Base-by-base conservation (phyloP, 1,140 invertebrate species). In the Zaprionus ornatus region DNA sequence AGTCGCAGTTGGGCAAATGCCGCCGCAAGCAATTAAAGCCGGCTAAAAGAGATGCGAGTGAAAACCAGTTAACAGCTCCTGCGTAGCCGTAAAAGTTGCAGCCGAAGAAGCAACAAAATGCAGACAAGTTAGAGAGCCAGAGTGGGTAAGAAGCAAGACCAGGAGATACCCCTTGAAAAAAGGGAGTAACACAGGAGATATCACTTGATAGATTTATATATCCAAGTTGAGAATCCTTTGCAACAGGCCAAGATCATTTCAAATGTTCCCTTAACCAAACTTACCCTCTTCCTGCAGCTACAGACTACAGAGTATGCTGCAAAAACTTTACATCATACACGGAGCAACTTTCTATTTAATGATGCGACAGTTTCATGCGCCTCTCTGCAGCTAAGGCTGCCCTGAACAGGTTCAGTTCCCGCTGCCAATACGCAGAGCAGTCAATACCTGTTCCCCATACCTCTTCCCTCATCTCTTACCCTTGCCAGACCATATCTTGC, bases 331-430 rank as follows among this genome's bases (percentile, higher is more conserved):
- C 81, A 83, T 83, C 82, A 83, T 63, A 84, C 57, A n/a, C 50
- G 57, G 35, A 66, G 42, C 61, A 83, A 83, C 80, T 83, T 83
- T 83, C 81, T 83, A 77, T 83, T 83, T 84, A 79, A 76, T 81
- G 80, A 50, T 68, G 65, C 55, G 65, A 59, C 65, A 59, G 65
- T 59, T 68, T 57, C 64, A 15, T 29, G n/a, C 19, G 35, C 13
- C 12, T 13, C 35, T 13, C 63, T 57, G 64, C 54, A 48, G 21
- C 25, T 32, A 9, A 32, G 15, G 54, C 6, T 45, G 37, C 54
- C 64, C 64, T 66, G 64, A 66, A 57, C 64, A 66, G 64, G 54
- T 66, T 66, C 54, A 48, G 54, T 50, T 68, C 42, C 55, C 42
- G 27, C 19, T 48, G 17, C 1, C 54, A 50, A 10, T 48, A 48